Evolutionary conservation across 2,797 vertebrate genomes (phyloP).

Genomic region (Danio kyathit): DNA sequence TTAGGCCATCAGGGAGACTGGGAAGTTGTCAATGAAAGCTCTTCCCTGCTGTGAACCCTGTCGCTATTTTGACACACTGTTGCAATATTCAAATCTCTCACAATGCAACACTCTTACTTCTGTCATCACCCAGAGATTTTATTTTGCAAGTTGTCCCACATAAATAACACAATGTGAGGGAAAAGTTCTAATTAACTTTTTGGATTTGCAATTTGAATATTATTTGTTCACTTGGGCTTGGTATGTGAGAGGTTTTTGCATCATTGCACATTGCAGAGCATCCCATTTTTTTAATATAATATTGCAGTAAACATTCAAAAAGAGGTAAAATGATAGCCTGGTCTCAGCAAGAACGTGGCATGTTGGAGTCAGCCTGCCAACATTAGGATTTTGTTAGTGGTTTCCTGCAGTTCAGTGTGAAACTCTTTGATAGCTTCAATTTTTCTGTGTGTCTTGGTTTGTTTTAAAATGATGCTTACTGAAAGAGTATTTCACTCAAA

Average conservation of each 20-base stretch:
- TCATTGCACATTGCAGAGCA: slow-evolving; percentile 15
- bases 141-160: slow-evolving; percentile 35
- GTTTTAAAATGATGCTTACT: not conserved
- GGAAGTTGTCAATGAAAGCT: slow-evolving; percentile 38
- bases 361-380: not conserved
- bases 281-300: not conserved
- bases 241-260: not conserved
- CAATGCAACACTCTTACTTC: slow-evolving; percentile 11
- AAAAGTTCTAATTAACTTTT: slow-evolving; percentile 2
- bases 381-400: not conserved
- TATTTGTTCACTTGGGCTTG: not conserved
- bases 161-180: slow-evolving; percentile 33
- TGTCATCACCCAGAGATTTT: slow-evolving; percentile 16
- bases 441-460: slow-evolving; percentile 12
- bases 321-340: not conserved
- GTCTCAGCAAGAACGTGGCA: slow-evolving; percentile 2
- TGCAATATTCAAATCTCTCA: slow-evolving; percentile 40
- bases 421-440: not conserved
- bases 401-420: slow-evolving; percentile 2
- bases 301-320: slow-evolving; percentile 6
- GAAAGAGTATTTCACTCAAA: not conserved
- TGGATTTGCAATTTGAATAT: not conserved
- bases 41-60: slow-evolving; percentile 37
- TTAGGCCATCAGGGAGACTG: slow-evolving; percentile 31
- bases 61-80: slow-evolving; percentile 33